These are phyloP conservation scores for Hafferia zeledoni DNA, from an alignment of 2,797 vertebrate genomes.

Conservation along the genomic window DNA sequence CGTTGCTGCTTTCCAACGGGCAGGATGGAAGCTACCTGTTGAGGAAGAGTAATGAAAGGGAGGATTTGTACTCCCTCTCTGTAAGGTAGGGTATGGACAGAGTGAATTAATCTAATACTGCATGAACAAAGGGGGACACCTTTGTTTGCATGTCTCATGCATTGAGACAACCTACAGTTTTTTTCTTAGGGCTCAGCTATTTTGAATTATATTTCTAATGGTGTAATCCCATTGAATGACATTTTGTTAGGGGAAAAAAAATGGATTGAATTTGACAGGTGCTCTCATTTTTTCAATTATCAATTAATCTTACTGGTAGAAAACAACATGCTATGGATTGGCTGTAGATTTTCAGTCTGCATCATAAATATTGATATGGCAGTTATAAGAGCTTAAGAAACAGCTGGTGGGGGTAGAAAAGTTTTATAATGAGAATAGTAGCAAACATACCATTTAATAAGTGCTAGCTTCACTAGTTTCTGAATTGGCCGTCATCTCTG, in stretches of 20 bases:
- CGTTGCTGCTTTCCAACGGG: conserved; percentile 92
- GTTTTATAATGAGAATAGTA: background rate
- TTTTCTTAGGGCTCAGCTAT: background rate
- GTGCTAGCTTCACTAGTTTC: background rate
- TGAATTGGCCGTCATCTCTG: background rate
- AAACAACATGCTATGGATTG: background rate
- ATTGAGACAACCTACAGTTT: background rate
- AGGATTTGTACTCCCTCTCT: conserved; percentile 86
- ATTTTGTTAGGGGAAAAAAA: background rate
- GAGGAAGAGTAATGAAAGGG: conserved; percentile 87
- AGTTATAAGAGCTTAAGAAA: background rate
- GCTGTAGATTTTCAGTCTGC: background rate
- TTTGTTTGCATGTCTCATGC: background rate
- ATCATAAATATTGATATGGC: background rate
- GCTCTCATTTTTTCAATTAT: background rate
- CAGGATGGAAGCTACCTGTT: conserved; percentile 92
- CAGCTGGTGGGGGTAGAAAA: background rate
- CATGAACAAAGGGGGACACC: background rate
- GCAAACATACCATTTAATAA: background rate
- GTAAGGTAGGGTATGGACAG: conserved; percentile 82
- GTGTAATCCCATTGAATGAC: background rate
- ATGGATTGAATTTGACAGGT: background rate
- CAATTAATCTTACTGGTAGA: background rate
- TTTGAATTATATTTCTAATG: background rate
- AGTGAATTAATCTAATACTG: background rate